phyloP scores from a whole-genome alignment of 2,888 invertebrate species.

The Amphipoea oculea region DNA sequence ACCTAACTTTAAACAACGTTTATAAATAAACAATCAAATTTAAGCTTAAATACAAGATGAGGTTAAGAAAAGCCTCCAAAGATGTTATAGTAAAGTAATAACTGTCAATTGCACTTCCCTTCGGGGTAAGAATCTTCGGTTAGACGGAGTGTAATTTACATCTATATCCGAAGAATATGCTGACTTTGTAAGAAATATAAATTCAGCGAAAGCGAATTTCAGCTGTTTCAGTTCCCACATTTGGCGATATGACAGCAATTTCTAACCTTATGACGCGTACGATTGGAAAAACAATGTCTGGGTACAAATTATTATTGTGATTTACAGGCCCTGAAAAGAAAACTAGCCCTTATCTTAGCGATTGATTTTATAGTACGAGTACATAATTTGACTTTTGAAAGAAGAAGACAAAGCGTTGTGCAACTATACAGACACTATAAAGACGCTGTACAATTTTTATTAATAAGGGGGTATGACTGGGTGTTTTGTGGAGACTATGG shows the following conservation, averaged over 20 bases:
- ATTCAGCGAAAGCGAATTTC: background rate
- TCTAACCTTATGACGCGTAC: no score
- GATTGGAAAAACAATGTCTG: background rate
- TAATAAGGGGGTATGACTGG: no score
- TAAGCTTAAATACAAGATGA: no score
- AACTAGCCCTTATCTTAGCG: background rate
- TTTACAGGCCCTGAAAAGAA: background rate
- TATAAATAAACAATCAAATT: no score
- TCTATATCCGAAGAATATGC: background rate
- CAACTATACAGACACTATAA: no score
- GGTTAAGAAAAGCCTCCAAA: background rate
- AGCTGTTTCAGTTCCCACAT: background rate
- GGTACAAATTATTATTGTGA: background rate
- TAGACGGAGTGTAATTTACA: background rate
- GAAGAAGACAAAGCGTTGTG: no score
- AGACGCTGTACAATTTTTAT: no score
- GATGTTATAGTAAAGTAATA: background rate
- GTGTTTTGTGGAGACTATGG: no score
- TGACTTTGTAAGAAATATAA: background rate
- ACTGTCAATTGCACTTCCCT: background rate
- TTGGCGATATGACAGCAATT: background rate
- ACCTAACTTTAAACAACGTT: no score
- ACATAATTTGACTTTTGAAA: no score
- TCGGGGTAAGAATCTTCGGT: background rate
- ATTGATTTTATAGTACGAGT: background rate